Percentiles rank a stretch among this genome's conserved stretches.
These are phyloP conservation scores for Bombus consobrinus DNA, from an alignment of 1,140 invertebrate genomes.

Conservation along the genomic window DNA sequence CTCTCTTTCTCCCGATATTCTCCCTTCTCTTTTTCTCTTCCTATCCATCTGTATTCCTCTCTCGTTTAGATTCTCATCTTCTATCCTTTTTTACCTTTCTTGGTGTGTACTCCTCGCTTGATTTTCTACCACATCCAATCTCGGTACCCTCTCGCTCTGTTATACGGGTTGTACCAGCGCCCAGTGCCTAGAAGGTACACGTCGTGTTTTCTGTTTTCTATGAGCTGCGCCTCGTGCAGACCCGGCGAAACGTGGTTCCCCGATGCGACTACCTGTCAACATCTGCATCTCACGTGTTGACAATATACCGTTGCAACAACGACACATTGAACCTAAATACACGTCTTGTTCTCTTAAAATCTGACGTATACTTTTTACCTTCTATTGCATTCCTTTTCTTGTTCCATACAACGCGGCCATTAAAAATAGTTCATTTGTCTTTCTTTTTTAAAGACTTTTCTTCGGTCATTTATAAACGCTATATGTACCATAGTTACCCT, in stretches of 20 bases:
- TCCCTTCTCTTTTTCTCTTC: slow-evolving; percentile 11
- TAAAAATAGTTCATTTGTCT: background rate
- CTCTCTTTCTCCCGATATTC: background rate
- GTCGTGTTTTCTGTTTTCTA: slow-evolving; percentile 28
- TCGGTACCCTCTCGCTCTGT: slow-evolving; percentile 13
- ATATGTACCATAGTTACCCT: background rate
- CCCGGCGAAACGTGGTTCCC: slow-evolving; percentile 58
- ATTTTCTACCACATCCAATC: slow-evolving; percentile 29
- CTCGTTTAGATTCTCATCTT: background rate
- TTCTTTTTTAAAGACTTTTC: background rate
- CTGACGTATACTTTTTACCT: background rate
- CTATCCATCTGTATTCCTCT: background rate
- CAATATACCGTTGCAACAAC: background rate
- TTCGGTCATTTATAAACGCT: background rate
- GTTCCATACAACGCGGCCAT: background rate
- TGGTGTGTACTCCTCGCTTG: background rate
- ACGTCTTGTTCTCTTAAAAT: background rate
- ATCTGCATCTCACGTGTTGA: slow-evolving; percentile 13
- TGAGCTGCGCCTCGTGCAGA: slow-evolving; percentile 36
- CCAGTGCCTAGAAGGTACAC: slow-evolving; percentile 20
- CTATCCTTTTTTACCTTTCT: slow-evolving; percentile 13
- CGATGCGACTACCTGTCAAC: slow-evolving; percentile 43
- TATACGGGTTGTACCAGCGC: background rate
- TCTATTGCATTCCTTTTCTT: background rate
- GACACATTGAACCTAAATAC: slow-evolving; percentile 1